Evolutionary conservation across 1,140 invertebrate genomes (phyloP).

Genomic region (Sitophilus oryzae): DNA sequence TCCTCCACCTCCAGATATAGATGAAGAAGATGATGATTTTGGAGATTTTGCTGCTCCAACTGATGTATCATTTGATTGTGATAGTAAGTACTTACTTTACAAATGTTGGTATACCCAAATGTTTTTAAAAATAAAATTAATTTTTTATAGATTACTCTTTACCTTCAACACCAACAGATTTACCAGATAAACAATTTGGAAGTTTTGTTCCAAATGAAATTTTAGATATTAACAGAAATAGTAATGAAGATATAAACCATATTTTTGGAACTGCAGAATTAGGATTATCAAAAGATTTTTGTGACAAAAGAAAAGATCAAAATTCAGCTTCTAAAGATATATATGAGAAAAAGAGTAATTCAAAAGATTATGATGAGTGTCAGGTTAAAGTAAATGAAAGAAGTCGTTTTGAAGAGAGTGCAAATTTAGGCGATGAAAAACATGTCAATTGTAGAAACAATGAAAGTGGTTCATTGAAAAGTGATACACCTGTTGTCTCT

Average conservation of each 20-base stretch:
- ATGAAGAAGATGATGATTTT: slow-evolving; percentile 58
- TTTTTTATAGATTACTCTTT: slow-evolving; percentile 44
- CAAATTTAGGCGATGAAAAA: background rate
- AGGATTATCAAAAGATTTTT: slow-evolving; percentile 31
- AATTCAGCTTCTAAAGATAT: background rate
- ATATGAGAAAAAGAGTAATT: background rate
- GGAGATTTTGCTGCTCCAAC: slow-evolving; percentile 52
- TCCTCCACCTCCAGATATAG: slow-evolving; percentile 54
- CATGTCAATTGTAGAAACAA: background rate
- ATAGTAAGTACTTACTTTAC: slow-evolving; percentile 31
- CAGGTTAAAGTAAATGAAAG: background rate
- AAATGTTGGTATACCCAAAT: slow-evolving; percentile 13
- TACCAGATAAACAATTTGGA: slow-evolving; percentile 34
- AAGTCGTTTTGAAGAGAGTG: background rate
- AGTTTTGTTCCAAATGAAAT: background rate
- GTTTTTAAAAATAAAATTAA: background rate
- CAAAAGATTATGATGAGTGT: background rate
- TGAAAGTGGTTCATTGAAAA: background rate
- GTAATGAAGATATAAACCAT: slow-evolving; percentile 21
- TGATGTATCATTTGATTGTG: slow-evolving; percentile 41
- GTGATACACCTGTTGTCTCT: background rate
- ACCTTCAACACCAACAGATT: slow-evolving; percentile 45
- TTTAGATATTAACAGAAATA: slow-evolving; percentile 30
- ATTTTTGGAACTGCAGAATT: slow-evolving; percentile 9
- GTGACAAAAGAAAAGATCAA: slow-evolving; percentile 32